phyloP scores from a whole-genome alignment of 2,888 invertebrate genomes.

The Dromius quadrimaculatus region DNA sequence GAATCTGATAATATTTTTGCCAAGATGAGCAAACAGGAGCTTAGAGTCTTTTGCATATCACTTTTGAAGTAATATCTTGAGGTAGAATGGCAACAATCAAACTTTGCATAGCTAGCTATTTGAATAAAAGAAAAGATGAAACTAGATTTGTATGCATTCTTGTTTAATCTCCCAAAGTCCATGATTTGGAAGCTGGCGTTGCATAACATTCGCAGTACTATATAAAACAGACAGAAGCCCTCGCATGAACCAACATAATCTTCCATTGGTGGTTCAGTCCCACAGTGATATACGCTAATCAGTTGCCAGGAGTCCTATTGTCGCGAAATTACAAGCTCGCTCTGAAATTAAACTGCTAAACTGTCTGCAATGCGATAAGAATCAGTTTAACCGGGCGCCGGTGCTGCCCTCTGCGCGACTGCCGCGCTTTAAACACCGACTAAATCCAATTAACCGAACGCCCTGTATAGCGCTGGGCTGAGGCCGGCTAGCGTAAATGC shows the following conservation, averaged over 20 bases:
- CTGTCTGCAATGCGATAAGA: conserved; percentile 59
- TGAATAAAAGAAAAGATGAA: no score
- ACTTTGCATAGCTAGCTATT: no score
- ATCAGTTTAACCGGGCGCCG: conserved; percentile 61
- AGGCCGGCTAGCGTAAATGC: background rate
- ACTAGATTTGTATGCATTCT: no score
- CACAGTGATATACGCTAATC: conserved; percentile 48
- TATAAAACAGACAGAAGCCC: no score
- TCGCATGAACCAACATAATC: conserved; percentile 29
- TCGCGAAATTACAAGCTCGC: conserved; percentile 45
- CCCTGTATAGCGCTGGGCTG: conserved; percentile 14
- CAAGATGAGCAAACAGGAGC: no score
- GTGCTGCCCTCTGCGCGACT: conserved; percentile 58
- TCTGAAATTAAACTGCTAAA: conserved; percentile 51
- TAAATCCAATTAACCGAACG: conserved; percentile 62
- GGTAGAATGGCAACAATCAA: no score
- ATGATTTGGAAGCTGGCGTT: no score
- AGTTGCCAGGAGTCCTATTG: conserved; percentile 47
- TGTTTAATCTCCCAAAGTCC: no score
- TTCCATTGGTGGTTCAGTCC: conserved; percentile 36
- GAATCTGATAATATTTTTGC: no score
- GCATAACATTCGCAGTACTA: no score
- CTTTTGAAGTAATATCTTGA: no score
- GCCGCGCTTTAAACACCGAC: conserved; percentile 52
- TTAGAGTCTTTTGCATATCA: no score